Evolutionary conservation across 2,113 vertebrate genomes (phyloP).

Genomic region (Recurvirostra avosetta): DNA sequence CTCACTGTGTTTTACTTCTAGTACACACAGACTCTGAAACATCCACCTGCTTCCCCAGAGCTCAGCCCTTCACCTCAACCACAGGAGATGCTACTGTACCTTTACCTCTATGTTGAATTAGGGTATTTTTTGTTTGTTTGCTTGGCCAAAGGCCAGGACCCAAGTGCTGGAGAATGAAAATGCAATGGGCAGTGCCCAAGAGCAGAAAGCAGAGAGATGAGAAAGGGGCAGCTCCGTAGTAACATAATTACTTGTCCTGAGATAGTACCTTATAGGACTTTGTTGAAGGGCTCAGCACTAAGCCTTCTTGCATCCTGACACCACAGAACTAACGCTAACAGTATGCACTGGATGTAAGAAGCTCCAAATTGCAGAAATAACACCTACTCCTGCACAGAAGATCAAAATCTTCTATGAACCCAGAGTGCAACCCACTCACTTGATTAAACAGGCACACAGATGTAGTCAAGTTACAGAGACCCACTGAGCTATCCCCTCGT

Average conservation of each 20-base stretch:
- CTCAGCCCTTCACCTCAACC: not conserved
- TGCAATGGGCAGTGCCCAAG: not conserved
- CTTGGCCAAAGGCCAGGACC: not conserved
- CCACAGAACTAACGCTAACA: fast-evolving
- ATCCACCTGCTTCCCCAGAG: not conserved
- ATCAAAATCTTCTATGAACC: not conserved
- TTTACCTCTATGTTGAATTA: not conserved
- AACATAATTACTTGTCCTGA: not conserved
- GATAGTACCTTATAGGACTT: not conserved
- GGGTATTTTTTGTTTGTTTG: not conserved
- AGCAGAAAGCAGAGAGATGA: not conserved
- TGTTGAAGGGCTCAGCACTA: not conserved
- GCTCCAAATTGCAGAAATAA: not conserved
- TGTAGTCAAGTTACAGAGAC: no score
- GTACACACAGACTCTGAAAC: not conserved
- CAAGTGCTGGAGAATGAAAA: not conserved
- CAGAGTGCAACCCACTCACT: not conserved
- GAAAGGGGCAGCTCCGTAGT: not conserved
- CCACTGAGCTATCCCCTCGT: not conserved
- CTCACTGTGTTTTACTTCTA: not conserved
- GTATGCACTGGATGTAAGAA: not conserved
- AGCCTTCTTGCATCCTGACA: not conserved
- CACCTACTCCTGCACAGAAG: not conserved
- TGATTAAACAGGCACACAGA: not conserved
- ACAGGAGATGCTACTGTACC: not conserved